A percentile compares a stretch with the other conserved stretches of the same genome.
These are phyloP conservation scores for Entomyzon cyanotis DNA, from an alignment of 2,113 vertebrate species.

Conservation along the genomic window DNA sequence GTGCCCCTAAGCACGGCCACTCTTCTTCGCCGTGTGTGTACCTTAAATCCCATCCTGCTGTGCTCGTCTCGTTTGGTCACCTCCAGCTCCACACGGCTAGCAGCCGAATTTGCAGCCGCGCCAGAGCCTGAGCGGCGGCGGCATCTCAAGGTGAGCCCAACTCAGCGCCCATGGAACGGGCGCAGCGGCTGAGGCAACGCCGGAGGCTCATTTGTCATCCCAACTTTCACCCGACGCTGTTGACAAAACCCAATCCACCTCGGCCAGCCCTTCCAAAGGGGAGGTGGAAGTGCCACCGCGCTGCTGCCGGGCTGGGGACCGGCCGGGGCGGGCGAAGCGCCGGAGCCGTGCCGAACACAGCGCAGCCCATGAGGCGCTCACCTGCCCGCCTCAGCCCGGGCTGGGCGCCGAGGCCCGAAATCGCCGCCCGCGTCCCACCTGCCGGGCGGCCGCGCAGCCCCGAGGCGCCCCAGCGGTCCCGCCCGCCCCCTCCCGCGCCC, in stretches of 20 bases:
- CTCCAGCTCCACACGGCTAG: background rate
- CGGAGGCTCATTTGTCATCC: background rate
- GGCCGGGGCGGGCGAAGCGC: background rate
- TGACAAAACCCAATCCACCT: background rate
- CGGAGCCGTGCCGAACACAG: rapidly evolving
- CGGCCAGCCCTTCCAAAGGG: rapidly evolving
- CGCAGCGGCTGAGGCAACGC: background rate
- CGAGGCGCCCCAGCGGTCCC: background rate
- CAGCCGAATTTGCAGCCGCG: background rate
- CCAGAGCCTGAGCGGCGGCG: background rate
- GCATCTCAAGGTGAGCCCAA: background rate
- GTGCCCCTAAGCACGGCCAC: background rate
- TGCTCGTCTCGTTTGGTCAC: background rate
- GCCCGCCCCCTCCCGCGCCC: background rate
- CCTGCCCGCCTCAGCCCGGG: background rate
- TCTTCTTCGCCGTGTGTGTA: rapidly evolving
- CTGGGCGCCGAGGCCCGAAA: background rate
- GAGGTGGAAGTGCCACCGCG: background rate
- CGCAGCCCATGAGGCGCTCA: background rate
- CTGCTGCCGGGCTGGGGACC: background rate
- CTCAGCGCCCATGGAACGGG: rapidly evolving
- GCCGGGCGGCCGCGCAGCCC: background rate
- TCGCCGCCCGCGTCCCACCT: background rate
- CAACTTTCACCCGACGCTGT: background rate
- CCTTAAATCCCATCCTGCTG: background rate